phyloP scores from a whole-genome alignment of 2,113 vertebrate species.

The Cephalopholis sonnerati region DNA sequence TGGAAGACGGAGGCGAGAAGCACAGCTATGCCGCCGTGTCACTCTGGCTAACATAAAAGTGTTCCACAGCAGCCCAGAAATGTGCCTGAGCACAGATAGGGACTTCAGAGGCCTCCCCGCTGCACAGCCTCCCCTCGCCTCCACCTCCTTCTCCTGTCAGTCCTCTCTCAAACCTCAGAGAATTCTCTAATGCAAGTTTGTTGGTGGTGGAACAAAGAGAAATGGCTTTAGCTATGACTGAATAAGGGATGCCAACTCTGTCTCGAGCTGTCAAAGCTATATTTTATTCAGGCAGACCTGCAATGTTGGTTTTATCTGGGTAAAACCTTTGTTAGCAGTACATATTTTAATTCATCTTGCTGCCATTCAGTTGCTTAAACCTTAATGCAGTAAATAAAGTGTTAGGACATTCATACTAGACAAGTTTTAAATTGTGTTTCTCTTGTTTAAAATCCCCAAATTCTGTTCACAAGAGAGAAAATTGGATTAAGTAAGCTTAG shows the following conservation, averaged over 20 bases:
- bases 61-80: constrained; percentile 85
- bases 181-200: constrained; percentile 62
- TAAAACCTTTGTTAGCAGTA: constrained; percentile 25
- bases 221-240: constrained; percentile 38
- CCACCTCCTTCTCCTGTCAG: constrained; percentile 60
- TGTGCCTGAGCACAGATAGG: constrained; percentile 90
- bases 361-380: constrained; percentile 16
- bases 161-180: constrained; percentile 53
- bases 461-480: constrained; percentile 17
- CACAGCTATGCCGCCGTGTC: constrained; percentile 72
- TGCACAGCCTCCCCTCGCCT: constrained; percentile 36
- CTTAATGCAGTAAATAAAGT: constrained; percentile 42
- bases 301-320: constrained; percentile 39
- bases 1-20: constrained; percentile 78
- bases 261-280: constrained; percentile 42
- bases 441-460: constrained; percentile 34
- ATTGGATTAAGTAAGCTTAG: constrained; percentile 47
- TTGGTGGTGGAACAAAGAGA: constrained; percentile 65
- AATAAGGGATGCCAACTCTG: constrained; percentile 44
- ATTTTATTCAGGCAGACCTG: constrained; percentile 43
- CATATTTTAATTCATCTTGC: constrained; percentile 45
- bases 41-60: constrained; percentile 88
- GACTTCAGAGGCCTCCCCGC: constrained; percentile 73
- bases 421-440: constrained; percentile 18
- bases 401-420: background rate